A percentile compares a stretch with the other conserved stretches of the same genome.
Conservation (phyloP, 2,113 vertebrate genomes). For the Thoracochromis brauschi region DNA sequence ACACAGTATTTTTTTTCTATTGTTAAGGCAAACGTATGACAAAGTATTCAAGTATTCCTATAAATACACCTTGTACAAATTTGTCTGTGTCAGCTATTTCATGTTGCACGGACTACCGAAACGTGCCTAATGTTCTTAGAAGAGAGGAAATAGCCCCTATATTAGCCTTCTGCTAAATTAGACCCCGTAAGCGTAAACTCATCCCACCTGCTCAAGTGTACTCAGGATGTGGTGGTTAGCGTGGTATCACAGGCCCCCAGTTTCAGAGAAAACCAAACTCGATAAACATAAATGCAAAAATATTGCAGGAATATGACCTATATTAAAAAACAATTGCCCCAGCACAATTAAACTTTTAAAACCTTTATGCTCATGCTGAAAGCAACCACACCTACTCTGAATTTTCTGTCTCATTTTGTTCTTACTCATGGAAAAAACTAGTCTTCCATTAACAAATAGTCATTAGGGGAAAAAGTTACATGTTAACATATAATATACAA, state of each 20-base stretch:
- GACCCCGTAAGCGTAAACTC: neutral
- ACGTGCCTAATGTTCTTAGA: constrained; percentile 17
- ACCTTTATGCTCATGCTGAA: neutral
- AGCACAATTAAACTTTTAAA: neutral
- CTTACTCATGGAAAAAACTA: neutral
- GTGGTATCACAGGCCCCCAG: neutral
- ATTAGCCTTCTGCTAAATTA: neutral
- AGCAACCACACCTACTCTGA: neutral
- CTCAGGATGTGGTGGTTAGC: constrained; percentile 36
- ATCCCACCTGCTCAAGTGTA: neutral
- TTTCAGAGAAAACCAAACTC: neutral
- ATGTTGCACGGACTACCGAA: neutral
- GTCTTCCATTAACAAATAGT: neutral
- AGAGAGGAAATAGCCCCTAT: neutral
- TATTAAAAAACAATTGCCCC: neutral
- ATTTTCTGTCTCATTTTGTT: neutral
- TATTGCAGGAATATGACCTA: neutral
- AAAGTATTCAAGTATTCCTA: neutral
- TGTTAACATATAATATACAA: neutral
- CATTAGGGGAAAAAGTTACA: neutral
- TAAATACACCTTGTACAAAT: neutral
- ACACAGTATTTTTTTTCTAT: neutral
- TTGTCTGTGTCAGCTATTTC: neutral
- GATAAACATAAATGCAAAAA: neutral
- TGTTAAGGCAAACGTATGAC: neutral